A percentile compares a stretch with the other conserved stretches of the same genome.
phyloP scores from a whole-genome alignment of 2,113 vertebrate species.

The Baryphthengus martii region DNA sequence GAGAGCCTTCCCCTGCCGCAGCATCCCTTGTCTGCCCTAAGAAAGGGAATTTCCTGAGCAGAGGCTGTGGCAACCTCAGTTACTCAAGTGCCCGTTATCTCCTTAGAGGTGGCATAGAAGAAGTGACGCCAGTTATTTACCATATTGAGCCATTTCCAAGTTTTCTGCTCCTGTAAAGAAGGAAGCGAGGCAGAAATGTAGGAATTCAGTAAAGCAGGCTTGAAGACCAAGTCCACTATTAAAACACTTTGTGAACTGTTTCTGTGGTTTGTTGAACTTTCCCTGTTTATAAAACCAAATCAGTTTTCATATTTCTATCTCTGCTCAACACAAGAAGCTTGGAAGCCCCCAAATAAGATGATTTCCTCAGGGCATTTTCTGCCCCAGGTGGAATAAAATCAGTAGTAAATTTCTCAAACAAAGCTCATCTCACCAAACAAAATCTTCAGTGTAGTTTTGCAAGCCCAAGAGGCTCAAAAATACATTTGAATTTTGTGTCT shows the following conservation, averaged over 20 bases:
- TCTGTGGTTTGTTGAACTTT: background rate
- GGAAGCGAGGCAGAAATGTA: background rate
- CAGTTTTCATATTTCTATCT: background rate
- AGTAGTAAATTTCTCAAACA: constrained; percentile 27
- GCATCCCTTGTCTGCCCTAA: background rate
- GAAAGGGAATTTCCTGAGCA: background rate
- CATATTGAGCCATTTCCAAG: background rate
- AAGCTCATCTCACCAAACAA: constrained; percentile 21
- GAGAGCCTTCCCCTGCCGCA: background rate
- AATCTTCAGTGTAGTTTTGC: constrained; percentile 21
- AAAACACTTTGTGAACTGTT: background rate
- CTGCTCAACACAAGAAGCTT: background rate
- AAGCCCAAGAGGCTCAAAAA: constrained; percentile 5
- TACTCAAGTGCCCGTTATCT: background rate
- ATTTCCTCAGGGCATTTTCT: background rate
- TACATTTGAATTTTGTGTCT: constrained; percentile 25
- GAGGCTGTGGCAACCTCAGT: background rate
- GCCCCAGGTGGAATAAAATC: constrained; percentile 4
- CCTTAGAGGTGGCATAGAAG: background rate
- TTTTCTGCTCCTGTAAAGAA: background rate
- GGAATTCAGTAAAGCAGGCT: background rate
- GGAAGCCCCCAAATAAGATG: background rate
- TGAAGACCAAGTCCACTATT: background rate
- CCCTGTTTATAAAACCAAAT: constrained; percentile 28
- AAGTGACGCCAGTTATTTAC: background rate